These are phyloP conservation scores for Trichacis sp. DNA, from an alignment of 2,888 invertebrate genomes.

Conservation along the genomic window DNA sequence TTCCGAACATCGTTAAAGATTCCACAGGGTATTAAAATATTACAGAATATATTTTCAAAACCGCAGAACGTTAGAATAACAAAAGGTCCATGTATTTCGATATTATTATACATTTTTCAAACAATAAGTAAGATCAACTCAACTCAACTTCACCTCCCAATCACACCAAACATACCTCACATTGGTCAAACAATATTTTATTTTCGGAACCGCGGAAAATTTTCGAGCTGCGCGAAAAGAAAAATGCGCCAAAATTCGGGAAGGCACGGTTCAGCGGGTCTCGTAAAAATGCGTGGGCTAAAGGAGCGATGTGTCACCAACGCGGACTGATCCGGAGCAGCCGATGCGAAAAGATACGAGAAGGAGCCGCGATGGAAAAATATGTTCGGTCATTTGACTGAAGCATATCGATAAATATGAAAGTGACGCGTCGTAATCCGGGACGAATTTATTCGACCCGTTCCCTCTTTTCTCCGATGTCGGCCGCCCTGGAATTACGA, in stretches of 20 bases:
- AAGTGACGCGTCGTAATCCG: slow-evolving; percentile 65
- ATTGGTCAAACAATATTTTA: slow-evolving; percentile 19
- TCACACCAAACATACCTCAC: no score
- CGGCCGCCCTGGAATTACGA: neutral
- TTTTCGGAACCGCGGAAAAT: slow-evolving; percentile 27
- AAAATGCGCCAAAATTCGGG: slow-evolving; percentile 15
- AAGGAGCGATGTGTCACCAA: slow-evolving; percentile 32
- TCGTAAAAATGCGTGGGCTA: slow-evolving; percentile 30
- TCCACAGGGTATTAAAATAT: no score
- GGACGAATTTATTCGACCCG: slow-evolving; percentile 63
- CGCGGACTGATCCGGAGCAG: slow-evolving; percentile 19
- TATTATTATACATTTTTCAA: no score
- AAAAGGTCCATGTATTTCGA: no score
- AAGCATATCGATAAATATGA: slow-evolving; percentile 66
- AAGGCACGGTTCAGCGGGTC: slow-evolving; percentile 24
- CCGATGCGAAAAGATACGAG: slow-evolving; percentile 32
- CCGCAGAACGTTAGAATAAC: no score
- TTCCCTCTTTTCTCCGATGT: slow-evolving; percentile 31
- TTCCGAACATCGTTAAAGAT: no score
- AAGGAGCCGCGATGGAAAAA: slow-evolving; percentile 51
- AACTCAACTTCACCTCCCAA: no score
- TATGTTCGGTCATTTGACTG: slow-evolving; percentile 59
- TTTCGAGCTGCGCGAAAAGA: no score
- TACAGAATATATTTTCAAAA: no score
- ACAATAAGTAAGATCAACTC: no score